Conservation (phyloP, 2,113 vertebrate genomes). For the Apodemus sylvaticus region DNA sequence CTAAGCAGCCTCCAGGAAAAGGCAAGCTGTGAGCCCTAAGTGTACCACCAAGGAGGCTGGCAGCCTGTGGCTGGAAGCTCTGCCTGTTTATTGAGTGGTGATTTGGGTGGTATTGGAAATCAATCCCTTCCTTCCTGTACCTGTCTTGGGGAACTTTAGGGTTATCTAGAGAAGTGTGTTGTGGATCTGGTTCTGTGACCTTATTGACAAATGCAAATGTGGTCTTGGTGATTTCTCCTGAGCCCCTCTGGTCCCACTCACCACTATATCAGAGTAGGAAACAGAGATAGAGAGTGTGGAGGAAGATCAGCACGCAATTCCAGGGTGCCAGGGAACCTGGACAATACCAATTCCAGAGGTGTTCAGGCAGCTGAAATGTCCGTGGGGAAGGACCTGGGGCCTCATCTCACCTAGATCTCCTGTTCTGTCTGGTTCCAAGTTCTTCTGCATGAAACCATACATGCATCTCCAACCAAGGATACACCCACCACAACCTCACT, state of each 20-base stretch:
- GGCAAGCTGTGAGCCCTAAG: not conserved
- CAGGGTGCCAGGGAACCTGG: fast-evolving
- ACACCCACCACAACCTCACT: not conserved
- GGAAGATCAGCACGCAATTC: fast-evolving
- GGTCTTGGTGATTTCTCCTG: not conserved
- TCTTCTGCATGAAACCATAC: too few species aligned
- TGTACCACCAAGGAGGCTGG: fast-evolving
- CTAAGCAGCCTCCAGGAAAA: not conserved
- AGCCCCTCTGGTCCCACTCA: not conserved
- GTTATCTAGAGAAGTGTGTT: not conserved
- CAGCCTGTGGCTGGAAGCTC: not conserved
- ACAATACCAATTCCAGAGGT: fast-evolving
- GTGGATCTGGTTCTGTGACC: not conserved
- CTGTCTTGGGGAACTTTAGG: not conserved
- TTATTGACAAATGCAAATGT: not conserved
- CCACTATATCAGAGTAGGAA: not conserved
- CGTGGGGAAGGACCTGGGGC: not conserved
- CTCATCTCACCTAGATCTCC: fast-evolving
- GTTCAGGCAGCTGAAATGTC: not conserved
- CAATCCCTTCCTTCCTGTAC: not conserved
- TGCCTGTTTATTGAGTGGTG: not conserved
- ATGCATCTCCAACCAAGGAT: fast-evolving
- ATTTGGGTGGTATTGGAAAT: not conserved
- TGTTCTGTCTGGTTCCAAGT: not conserved
- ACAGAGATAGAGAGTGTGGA: fast-evolving